Conservation (phyloP, 2,113 vertebrate species). For the Vanacampus margaritifer region DNA sequence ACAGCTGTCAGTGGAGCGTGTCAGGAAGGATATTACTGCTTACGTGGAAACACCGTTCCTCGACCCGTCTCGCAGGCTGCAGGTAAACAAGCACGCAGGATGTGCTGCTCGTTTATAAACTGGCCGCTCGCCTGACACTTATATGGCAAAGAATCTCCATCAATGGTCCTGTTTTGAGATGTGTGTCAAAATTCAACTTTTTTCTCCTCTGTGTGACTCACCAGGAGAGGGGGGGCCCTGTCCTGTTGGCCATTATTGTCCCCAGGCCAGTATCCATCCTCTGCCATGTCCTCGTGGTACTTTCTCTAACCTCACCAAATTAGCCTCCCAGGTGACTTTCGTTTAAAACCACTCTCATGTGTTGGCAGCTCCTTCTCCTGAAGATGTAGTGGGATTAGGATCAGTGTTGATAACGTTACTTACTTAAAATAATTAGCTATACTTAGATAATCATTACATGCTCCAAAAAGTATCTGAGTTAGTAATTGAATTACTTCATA, state of each 20-base stretch:
- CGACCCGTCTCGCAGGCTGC: conserved; percentile 59
- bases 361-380: background rate
- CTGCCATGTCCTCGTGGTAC: conserved; percentile 80
- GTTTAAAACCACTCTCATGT: conserved; percentile 13
- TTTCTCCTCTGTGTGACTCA: conserved; percentile 26
- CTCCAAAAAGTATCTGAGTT: too few relatives aligned
- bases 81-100: conserved; percentile 56
- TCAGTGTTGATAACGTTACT: too few relatives aligned
- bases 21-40: conserved; percentile 81
- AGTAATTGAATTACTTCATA: too few relatives aligned
- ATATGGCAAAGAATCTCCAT: background rate
- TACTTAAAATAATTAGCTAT: too few relatives aligned
- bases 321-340: conserved; percentile 71
- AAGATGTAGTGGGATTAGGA: background rate
- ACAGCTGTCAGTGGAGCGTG: conserved; percentile 77
- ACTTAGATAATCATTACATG: too few relatives aligned
- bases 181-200: conserved; percentile 18
- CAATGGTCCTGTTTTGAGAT: conserved; percentile 3
- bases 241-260: conserved; percentile 82
- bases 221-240: conserved; percentile 79
- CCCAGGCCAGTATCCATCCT: conserved; percentile 68
- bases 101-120: background rate
- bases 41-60: conserved; percentile 69
- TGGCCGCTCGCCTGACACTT: background rate
- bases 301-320: conserved; percentile 72